A percentile compares a stretch with the other conserved stretches of the same genome.
These are phyloP conservation scores for Phocides pigmalion DNA, from an alignment of 1,140 invertebrate genomes.

Conservation along the genomic window DNA sequence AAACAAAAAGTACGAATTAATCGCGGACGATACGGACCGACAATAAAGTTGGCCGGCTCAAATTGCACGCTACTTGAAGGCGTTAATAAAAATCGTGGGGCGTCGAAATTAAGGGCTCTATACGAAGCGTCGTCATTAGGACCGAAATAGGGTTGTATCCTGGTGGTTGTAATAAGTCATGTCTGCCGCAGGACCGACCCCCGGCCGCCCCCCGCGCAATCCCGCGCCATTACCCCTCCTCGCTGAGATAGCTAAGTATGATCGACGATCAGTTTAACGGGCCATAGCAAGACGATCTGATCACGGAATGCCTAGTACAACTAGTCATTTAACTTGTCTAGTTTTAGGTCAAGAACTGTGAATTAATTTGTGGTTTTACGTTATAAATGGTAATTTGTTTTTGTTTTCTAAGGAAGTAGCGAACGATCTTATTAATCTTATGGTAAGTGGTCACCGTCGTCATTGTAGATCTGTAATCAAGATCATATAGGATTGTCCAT, in stretches of 20 bases:
- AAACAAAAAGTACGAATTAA: slow-evolving; percentile 50
- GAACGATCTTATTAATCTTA: too few species aligned
- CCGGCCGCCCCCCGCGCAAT: slow-evolving; percentile 38
- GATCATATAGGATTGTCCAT: too few species aligned
- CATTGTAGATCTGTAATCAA: too few species aligned
- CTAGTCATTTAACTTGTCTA: slow-evolving; percentile 14
- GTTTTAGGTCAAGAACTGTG: slow-evolving; percentile 10
- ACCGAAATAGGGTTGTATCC: slow-evolving; percentile 78
- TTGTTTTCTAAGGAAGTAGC: too few species aligned
- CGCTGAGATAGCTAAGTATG: slow-evolving; percentile 71
- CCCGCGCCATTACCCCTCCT: slow-evolving; percentile 57
- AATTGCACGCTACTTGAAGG: slow-evolving; percentile 69
- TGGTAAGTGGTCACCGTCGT: too few species aligned
- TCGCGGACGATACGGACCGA: slow-evolving; percentile 43
- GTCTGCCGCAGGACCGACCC: slow-evolving; percentile 70
- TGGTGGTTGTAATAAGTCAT: slow-evolving; percentile 78
- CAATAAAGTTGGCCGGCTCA: slow-evolving; percentile 63
- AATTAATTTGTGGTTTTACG: too few species aligned
- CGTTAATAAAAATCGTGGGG: slow-evolving; percentile 80
- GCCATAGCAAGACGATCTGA: slow-evolving; percentile 55
- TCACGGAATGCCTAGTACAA: slow-evolving; percentile 32
- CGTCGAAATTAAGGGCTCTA: slow-evolving; percentile 78
- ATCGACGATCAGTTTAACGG: slow-evolving; percentile 73
- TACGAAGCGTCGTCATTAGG: slow-evolving; percentile 77
- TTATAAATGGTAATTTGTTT: too few species aligned